Conservation (phyloP, 2,113 vertebrate genomes). For the Gambusia affinis region DNA sequence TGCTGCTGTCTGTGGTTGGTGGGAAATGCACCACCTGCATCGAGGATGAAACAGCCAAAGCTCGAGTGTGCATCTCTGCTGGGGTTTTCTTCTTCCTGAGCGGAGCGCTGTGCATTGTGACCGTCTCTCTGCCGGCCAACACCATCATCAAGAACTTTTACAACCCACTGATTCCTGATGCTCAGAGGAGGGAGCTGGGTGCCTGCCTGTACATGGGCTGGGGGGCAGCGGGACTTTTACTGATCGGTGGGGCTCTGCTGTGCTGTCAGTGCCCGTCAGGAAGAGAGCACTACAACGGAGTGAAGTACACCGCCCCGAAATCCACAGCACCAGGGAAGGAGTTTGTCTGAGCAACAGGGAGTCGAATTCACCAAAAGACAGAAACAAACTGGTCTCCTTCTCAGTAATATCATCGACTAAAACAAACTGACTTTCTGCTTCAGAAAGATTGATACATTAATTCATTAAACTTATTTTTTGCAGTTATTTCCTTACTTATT, state of each 20-base stretch:
- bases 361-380: background rate
- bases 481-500: background rate
- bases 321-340: slow-evolving; percentile 84
- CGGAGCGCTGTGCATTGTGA: slow-evolving; percentile 85
- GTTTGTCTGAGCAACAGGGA: slow-evolving; percentile 76
- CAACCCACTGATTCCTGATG: slow-evolving; percentile 81
- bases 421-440: slow-evolving; percentile 22
- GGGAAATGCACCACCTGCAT: slow-evolving; percentile 92
- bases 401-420: slow-evolving; percentile 37
- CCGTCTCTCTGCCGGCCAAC: slow-evolving; percentile 89
- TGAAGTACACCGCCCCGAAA: slow-evolving; percentile 85
- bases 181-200: slow-evolving; percentile 88
- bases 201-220: slow-evolving; percentile 76
- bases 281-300: slow-evolving; percentile 80
- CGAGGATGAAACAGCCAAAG: slow-evolving; percentile 85
- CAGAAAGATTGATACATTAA: slow-evolving; percentile 8
- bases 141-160: slow-evolving; percentile 90
- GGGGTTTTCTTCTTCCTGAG: slow-evolving; percentile 87
- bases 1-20: slow-evolving; percentile 88
- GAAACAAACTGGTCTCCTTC: slow-evolving; percentile 12
- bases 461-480: background rate
- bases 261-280: slow-evolving; percentile 86
- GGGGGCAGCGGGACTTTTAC: slow-evolving; percentile 84
- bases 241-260: slow-evolving; percentile 87
- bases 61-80: slow-evolving; percentile 85